A percentile compares a stretch with the other conserved stretches of the same genome.
These are phyloP conservation scores for Anthoscopus minutus DNA, from an alignment of 2,113 vertebrate genomes.

Conservation along the genomic window DNA sequence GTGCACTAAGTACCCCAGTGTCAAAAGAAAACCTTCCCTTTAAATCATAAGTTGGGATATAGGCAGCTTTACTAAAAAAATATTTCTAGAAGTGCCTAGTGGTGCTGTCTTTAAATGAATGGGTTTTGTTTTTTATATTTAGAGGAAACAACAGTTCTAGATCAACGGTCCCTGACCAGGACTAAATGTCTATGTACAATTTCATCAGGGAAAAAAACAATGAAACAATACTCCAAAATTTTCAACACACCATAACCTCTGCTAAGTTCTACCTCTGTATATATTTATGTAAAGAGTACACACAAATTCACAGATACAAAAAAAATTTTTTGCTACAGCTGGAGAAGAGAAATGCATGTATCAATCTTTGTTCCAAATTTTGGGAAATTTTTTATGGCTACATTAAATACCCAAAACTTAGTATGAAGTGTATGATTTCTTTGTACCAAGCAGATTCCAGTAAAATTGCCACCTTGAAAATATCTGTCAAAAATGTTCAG, in stretches of 20 bases:
- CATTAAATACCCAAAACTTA: background rate
- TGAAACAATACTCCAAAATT: background rate
- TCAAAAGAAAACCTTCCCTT: background rate
- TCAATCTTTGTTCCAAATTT: background rate
- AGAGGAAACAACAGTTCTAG: background rate
- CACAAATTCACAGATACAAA: background rate
- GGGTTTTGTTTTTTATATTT: background rate
- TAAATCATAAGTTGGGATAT: background rate
- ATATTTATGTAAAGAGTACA: background rate
- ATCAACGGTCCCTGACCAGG: background rate
- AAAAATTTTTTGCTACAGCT: background rate
- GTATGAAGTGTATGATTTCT: background rate
- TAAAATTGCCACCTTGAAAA: background rate
- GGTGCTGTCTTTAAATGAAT: accelerated
- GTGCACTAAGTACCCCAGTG: accelerated
- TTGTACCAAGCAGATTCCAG: background rate
- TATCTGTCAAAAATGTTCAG: background rate
- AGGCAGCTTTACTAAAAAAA: background rate
- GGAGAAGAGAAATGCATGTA: background rate
- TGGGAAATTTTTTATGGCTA: background rate
- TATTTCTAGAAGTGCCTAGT: background rate
- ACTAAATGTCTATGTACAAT: background rate
- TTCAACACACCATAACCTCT: background rate
- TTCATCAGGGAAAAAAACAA: background rate
- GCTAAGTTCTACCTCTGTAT: background rate